phyloP scores from a whole-genome alignment of 30 jellyfish, hydroid and myxozoan species.

The Aurelia coerulea region DNA sequence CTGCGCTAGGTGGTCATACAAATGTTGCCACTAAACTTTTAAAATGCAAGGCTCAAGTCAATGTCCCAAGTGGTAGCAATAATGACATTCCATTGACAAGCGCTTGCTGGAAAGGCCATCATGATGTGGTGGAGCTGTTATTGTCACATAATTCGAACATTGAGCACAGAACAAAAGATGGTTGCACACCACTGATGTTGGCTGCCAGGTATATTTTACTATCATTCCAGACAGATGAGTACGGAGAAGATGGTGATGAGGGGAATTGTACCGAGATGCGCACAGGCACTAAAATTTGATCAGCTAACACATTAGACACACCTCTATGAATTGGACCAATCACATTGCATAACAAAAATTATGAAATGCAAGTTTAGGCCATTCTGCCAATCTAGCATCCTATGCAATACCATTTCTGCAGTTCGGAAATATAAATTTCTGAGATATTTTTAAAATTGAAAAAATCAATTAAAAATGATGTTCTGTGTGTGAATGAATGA shows the following conservation, averaged over 20 bases:
- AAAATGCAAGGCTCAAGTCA: conserved; percentile 90
- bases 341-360: background rate
- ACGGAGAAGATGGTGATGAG: conserved; percentile 74
- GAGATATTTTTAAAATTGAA: too few relatives aligned
- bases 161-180: conserved; percentile 98
- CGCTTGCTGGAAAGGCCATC: conserved; percentile 99
- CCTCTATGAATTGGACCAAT: background rate
- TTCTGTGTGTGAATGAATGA: too few relatives aligned
- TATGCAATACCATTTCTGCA: too few relatives aligned
- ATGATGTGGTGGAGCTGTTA: conserved; percentile 85
- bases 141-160: conserved; percentile 87
- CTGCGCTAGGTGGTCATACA: conserved; percentile 97
- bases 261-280: too few relatives aligned
- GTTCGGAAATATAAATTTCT: too few relatives aligned
- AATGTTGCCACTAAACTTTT: conserved; percentile 86
- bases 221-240: conserved; percentile 88
- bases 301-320: conserved; percentile 3
- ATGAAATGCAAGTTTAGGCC: background rate
- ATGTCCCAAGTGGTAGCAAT: conserved; percentile 97
- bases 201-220: conserved; percentile 98
- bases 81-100: conserved; percentile 97
- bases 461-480: too few relatives aligned
- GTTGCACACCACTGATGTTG: conserved; percentile 98
- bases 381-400: too few relatives aligned
- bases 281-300: conserved; percentile 81